These are phyloP conservation scores for Zapus hudsonius DNA, from an alignment of 2,113 vertebrate genomes.

Conservation along the genomic window DNA sequence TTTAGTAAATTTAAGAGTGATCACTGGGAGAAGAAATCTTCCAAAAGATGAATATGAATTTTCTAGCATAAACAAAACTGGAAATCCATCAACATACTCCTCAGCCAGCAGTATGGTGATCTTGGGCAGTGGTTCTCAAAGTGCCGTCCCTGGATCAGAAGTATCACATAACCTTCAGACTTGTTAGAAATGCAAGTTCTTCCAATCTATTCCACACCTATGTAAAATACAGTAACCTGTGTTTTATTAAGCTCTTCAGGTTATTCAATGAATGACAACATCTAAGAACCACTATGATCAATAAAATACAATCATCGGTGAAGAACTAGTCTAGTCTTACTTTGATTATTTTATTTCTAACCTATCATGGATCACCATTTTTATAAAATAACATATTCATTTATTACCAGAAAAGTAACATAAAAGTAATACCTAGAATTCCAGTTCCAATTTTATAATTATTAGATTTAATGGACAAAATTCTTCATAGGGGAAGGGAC, in stretches of 20 bases:
- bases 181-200: conserved; percentile 19
- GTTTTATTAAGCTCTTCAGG: conserved; percentile 24
- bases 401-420: conserved; percentile 2
- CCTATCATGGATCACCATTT: background rate
- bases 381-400: conserved; percentile 11
- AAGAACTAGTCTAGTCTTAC: background rate
- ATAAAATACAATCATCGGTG: background rate
- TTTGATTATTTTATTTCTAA: conserved; percentile 32
- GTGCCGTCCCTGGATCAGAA: background rate
- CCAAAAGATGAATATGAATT: background rate
- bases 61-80: background rate
- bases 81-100: conserved; percentile 1
- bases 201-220: background rate
- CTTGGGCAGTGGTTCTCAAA: conserved; percentile 9
- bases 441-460: background rate
- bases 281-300: background rate
- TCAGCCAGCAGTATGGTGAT: background rate
- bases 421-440: background rate
- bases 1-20: background rate
- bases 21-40: conserved; percentile 19
- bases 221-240: background rate
- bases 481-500: too few relatives aligned
- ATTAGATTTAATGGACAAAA: conserved; percentile 27
- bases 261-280: background rate
- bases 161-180: background rate